Base-by-base conservation (phyloP, 1,140 invertebrate species). In the Berghia stephanieae region DNA sequence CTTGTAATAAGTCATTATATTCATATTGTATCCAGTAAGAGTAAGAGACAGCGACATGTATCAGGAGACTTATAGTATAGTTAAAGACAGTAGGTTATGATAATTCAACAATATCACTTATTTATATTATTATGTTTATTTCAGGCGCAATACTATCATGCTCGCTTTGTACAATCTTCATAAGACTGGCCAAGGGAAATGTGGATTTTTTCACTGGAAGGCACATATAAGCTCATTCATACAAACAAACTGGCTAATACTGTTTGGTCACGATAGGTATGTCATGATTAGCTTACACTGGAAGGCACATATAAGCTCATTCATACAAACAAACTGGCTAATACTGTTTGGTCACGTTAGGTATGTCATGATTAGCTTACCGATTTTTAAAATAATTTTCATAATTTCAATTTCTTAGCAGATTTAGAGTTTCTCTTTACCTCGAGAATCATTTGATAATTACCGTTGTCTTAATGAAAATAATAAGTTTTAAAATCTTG, bases 151-250 rank as follows among this genome's bases (percentile, higher is more conserved):
- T 13, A 85, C 88, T 6, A 83, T 89, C 1, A 82, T 83, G 46
- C 76, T 89, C 43, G 80, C 85, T 18, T 73, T 89, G 40, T 89
- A 88, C 73, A 89, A 89, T 76, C 82, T 89, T n/a, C 88, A 89
- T 74, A 74, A 86, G 27, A 78, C 77, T 8, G 82, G 83, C 13
- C 77, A 80, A 36, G 87, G 88, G 5, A 89, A 84, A 74, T 81
- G 79, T 79, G 88, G 88, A 0, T 89, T 85, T 70, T 89, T 85
- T 70, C 79, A 86, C 40, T 89, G 87, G 86, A 88, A 87, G 74
- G 85, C 87, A 73, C 85, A 90, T 68, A 88, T 89, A 38, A 87
- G 87, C 82, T 79, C 81, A 10, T 88, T 87, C 77, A 88, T 89
- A 36, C 85, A 88, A 69, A 85, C 84, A 67, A 82, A 89, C 75